phyloP scores from a whole-genome alignment of 2,888 invertebrate species.

The Lepetodrilus schrolli region DNA sequence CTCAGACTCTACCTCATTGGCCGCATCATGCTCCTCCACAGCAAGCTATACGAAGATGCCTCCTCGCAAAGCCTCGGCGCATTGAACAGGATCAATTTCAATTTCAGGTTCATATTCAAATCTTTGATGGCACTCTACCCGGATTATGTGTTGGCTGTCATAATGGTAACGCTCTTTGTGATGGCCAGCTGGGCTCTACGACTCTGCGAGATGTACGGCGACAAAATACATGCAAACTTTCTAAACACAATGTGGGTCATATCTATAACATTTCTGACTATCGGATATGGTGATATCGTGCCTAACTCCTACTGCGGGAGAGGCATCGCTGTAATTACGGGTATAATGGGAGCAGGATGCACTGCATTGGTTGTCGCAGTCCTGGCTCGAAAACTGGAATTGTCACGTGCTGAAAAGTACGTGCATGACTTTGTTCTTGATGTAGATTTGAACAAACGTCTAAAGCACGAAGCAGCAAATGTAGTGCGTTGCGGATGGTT shows the following conservation, averaged over 20 bases:
- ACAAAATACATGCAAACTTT: conserved; percentile 61
- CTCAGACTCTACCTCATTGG: conserved; percentile 69
- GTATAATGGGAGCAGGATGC: conserved; percentile 73
- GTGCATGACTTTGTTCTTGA: conserved; percentile 75
- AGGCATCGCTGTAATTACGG: conserved; percentile 72
- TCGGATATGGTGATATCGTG: conserved; percentile 75
- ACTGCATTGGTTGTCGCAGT: conserved; percentile 74
- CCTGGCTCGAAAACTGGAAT: conserved; percentile 71
- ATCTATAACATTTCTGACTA: conserved; percentile 74
- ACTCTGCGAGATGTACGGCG: conserved; percentile 72
- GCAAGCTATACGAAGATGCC: conserved; percentile 73
- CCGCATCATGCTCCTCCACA: conserved; percentile 73
- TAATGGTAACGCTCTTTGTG: conserved; percentile 67
- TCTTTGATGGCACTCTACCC: conserved; percentile 74
- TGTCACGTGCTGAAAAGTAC: conserved; percentile 73
- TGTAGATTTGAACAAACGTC: conserved; percentile 69
- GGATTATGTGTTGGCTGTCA: conserved; percentile 70
- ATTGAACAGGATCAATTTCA: conserved; percentile 97
- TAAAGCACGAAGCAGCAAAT: conserved; percentile 71
- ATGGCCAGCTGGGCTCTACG: conserved; percentile 72
- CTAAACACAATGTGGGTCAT: conserved; percentile 75
- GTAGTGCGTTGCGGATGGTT: conserved; percentile 72
- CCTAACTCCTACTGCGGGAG: conserved; percentile 74
- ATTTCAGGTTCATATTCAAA: conserved; percentile 80
- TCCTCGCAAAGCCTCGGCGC: conserved; percentile 75